Conservation (phyloP, 2,888 invertebrate genomes). For the Polydesmus complanatus region DNA sequence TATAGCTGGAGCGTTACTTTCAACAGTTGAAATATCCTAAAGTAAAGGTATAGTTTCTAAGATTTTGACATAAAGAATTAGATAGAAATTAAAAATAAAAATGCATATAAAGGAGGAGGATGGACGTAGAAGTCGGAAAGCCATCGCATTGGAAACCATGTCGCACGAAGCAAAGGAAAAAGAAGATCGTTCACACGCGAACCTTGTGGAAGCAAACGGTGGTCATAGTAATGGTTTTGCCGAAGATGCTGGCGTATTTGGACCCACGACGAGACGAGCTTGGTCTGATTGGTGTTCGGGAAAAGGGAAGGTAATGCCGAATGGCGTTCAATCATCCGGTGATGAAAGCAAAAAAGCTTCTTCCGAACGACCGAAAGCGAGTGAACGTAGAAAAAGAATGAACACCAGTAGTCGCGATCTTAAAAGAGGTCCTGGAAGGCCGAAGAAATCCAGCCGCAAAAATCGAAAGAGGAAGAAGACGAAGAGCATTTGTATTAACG, state of each 20-base stretch:
- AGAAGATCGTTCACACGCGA: slow-evolving; percentile 2
- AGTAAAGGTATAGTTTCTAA: slow-evolving; percentile 31
- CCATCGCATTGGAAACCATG: slow-evolving; percentile 21
- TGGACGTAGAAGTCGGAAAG: slow-evolving; percentile 19
- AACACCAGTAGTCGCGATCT: slow-evolving; percentile 18
- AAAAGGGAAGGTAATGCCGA: slow-evolving; percentile 10
- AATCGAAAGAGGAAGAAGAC: slow-evolving; percentile 37
- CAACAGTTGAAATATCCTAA: slow-evolving; percentile 84
- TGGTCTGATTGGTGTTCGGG: slow-evolving; percentile 54
- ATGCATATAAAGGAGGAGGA: slow-evolving; percentile 23
- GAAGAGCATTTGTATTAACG: slow-evolving; percentile 61
- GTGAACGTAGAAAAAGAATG: slow-evolving; percentile 24
- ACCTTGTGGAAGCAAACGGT: not conserved
- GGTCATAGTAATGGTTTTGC: not conserved
- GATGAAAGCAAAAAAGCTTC: slow-evolving; percentile 18
- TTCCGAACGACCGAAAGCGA: not conserved
- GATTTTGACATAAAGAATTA: not conserved
- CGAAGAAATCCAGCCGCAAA: slow-evolving; percentile 38
- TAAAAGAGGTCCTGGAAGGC: slow-evolving; percentile 9
- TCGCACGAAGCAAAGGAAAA: slow-evolving; percentile 23
- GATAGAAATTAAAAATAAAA: not conserved
- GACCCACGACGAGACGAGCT: slow-evolving; percentile 55
- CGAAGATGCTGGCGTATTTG: slow-evolving; percentile 36
- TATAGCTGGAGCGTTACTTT: slow-evolving; percentile 70
- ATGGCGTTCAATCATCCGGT: slow-evolving; percentile 14